Evolutionary conservation across 2,797 vertebrate genomes (phyloP).

Genomic region (Onychomys torridus): DNA sequence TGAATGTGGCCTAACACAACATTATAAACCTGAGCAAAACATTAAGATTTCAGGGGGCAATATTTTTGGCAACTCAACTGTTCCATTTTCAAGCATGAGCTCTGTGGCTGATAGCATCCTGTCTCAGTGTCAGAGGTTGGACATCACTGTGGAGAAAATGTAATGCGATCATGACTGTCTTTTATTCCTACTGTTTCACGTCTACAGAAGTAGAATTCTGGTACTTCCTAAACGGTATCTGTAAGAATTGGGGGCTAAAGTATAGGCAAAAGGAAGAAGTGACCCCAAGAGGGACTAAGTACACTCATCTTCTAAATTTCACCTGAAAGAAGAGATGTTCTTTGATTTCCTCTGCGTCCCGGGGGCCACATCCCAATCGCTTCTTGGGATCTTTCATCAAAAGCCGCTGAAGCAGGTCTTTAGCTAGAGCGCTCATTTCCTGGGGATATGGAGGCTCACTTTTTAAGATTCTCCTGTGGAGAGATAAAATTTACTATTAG

Average conservation of each 20-base stretch:
- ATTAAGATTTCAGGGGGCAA: not conserved
- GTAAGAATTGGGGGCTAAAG: not conserved
- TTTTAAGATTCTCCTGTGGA: constrained; percentile 96
- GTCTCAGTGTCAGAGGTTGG: not conserved
- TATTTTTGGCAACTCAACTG: not conserved
- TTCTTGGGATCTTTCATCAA: constrained; percentile 97
- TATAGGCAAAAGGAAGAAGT: not conserved
- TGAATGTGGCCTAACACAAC: not conserved
- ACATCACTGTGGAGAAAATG: not conserved
- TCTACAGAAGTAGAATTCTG: not conserved
- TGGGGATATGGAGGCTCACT: constrained; percentile 97
- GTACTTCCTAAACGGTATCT: not conserved
- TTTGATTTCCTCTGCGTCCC: constrained; percentile 94
- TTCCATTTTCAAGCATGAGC: not conserved
- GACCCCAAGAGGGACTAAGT: not conserved
- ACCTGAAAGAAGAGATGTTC: constrained; percentile 98
- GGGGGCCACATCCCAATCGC: constrained; percentile 94
- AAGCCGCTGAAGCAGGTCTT: constrained; percentile 95
- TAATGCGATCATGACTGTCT: not conserved
- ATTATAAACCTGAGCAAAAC: not conserved
- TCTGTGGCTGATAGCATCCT: not conserved
- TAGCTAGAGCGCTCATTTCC: constrained; percentile 95
- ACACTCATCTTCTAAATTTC: constrained; percentile 61
- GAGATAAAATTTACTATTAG: constrained; percentile 71
- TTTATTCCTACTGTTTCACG: not conserved